Evolutionary conservation across 1,140 invertebrate genomes (phyloP).

Genomic region (Drosophila tsacasi): DNA sequence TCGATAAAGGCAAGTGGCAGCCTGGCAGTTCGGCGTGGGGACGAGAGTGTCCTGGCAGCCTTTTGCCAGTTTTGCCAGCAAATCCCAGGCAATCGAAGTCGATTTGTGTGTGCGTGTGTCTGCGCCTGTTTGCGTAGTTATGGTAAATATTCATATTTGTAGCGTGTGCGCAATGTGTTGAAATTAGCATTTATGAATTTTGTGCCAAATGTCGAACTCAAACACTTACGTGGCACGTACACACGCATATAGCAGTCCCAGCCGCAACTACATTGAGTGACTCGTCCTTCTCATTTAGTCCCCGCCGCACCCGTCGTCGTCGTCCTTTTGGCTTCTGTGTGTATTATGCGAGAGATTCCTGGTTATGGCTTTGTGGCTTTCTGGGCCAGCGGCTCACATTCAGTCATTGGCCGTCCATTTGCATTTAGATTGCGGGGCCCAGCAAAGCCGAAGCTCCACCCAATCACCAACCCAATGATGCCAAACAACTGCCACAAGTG

Average conservation of each 20-base stretch:
- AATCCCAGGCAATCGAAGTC: constrained; percentile 62
- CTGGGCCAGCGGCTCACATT: constrained; percentile 65
- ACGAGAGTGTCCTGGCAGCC: constrained; percentile 13
- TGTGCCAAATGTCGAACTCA: constrained; percentile 75
- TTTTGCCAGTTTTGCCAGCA: constrained; percentile 18
- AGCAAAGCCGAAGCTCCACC: constrained; percentile 6
- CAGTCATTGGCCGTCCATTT: constrained; percentile 71
- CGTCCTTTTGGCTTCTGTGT: constrained; percentile 34
- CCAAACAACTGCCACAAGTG: constrained; percentile 36
- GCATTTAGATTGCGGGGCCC: constrained; percentile 74
- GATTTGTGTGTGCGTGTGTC: constrained; percentile 50
- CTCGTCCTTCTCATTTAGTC: constrained; percentile 53
- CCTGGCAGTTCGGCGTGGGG: constrained; percentile 36
- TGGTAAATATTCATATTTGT: constrained; percentile 84
- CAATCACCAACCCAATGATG: constrained; percentile 17
- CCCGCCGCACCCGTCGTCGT: neutral
- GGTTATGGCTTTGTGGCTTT: constrained; percentile 79
- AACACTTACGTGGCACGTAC: constrained; percentile 52
- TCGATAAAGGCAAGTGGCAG: constrained; percentile 61
- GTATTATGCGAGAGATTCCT: constrained; percentile 80
- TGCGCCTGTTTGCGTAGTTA: constrained; percentile 73
- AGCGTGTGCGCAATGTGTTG: constrained; percentile 83
- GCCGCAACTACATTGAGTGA: constrained; percentile 55
- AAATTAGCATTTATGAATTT: constrained; percentile 84
- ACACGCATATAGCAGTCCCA: constrained; percentile 21